These are phyloP conservation scores for Cheiracanthium punctorium DNA, from an alignment of 2,888 invertebrate species.

Conservation along the genomic window DNA sequence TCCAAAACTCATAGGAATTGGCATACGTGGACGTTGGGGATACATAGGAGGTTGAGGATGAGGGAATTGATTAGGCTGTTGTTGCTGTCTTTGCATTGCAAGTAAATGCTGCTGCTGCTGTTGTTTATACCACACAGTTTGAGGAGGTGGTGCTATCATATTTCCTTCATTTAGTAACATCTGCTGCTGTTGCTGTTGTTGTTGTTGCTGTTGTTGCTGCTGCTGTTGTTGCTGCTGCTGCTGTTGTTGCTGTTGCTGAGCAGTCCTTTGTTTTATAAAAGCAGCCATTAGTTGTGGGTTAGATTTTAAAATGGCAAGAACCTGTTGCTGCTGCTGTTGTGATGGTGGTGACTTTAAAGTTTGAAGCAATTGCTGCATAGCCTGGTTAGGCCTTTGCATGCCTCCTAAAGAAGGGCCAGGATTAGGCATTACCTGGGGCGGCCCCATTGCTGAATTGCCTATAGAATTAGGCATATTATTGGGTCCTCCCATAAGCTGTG, in stretches of 20 bases:
- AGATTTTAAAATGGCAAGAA: constrained; percentile 90
- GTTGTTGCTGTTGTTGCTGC: constrained; percentile 72
- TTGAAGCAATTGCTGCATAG: constrained; percentile 84
- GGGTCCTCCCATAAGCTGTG: constrained; percentile 73
- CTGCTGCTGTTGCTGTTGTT: constrained; percentile 76
- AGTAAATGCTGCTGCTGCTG: constrained; percentile 73
- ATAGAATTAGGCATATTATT: constrained; percentile 66
- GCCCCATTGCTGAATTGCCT: constrained; percentile 69
- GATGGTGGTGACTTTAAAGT: constrained; percentile 92
- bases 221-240: constrained; percentile 71
- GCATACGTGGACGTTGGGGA: constrained; percentile 64
- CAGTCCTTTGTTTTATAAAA: constrained; percentile 86
- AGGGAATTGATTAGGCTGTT: constrained; percentile 73
- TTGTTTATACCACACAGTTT: constrained; percentile 73
- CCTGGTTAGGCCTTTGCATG: constrained; percentile 77
- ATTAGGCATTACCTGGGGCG: constrained; percentile 52
- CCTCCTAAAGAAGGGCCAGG: constrained; percentile 75
- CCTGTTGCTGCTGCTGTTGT: constrained; percentile 92
- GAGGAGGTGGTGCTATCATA: constrained; percentile 50
- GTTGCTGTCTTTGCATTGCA: constrained; percentile 74
- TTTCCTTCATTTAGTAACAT: constrained; percentile 63
- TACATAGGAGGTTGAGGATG: constrained; percentile 74
- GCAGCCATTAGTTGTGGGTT: constrained; percentile 97
- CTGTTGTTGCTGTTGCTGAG: constrained; percentile 52
- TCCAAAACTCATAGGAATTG: constrained; percentile 64